phyloP scores from a whole-genome alignment of 2,113 vertebrate species.

The Hymenochirus boettgeri region DNA sequence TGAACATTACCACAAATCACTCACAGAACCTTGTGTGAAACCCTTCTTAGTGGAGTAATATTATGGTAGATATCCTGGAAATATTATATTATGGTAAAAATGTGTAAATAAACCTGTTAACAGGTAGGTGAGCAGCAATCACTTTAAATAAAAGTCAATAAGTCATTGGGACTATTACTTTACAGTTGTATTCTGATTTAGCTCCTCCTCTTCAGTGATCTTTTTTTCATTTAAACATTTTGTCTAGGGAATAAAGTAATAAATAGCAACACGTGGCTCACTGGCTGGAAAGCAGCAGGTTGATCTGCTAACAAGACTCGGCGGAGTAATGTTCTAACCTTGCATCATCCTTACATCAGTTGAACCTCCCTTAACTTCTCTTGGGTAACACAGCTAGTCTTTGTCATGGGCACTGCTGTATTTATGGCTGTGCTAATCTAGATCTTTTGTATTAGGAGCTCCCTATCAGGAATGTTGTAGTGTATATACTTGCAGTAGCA shows the following conservation, averaged over 20 bases:
- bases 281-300: constrained; percentile 34
- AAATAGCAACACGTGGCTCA: constrained; percentile 17
- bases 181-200: background rate
- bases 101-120: no score
- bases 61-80: no score
- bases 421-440: background rate
- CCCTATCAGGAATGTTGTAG: no score
- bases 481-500: no score
- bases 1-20: no score
- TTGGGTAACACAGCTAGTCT: no score
- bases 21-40: no score
- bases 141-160: background rate
- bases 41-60: no score
- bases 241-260: constrained; percentile 5
- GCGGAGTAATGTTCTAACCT: constrained; percentile 19
- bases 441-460: no score
- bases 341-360: constrained; percentile 41
- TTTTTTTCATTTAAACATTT: background rate
- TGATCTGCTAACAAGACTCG: constrained; percentile 34
- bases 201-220: background rate
- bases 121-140: no score
- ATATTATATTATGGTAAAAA: no score
- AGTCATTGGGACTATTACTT: background rate
- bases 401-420: background rate
- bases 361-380: constrained; percentile 21